These are phyloP conservation scores for Dromaius novaehollandiae DNA, from an alignment of 2,113 vertebrate species.

Conservation along the genomic window DNA sequence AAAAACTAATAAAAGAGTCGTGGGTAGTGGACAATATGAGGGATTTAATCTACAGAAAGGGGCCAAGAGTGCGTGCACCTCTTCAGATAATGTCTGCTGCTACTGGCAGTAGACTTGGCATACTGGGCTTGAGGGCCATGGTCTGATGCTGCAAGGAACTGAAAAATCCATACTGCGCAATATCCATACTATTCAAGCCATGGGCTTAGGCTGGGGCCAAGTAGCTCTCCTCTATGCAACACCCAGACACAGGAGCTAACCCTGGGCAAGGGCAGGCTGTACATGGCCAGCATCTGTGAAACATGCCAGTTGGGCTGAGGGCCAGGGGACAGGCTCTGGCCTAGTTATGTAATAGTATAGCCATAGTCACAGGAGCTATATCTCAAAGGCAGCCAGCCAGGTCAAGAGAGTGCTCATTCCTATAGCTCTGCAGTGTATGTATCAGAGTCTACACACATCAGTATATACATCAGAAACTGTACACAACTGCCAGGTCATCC, in stretches of 20 bases:
- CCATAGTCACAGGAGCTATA: accelerated
- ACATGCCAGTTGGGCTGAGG: neutral
- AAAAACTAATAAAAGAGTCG: neutral
- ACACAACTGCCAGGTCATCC: neutral
- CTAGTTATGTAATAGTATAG: neutral
- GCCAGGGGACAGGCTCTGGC: neutral
- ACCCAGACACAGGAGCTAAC: neutral
- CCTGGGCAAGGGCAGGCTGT: neutral
- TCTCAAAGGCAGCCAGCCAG: neutral
- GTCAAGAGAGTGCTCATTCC: neutral
- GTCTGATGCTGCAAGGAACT: no score
- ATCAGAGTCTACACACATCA: neutral
- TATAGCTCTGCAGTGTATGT: neutral
- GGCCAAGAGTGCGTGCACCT: accelerated
- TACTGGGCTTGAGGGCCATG: neutral
- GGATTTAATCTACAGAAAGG: neutral
- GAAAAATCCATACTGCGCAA: neutral
- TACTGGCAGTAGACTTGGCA: neutral
- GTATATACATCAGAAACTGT: no score
- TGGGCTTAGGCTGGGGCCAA: no score
- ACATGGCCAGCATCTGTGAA: accelerated
- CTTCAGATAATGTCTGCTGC: neutral
- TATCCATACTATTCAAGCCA: neutral
- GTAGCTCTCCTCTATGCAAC: neutral
- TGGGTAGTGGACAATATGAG: neutral